A percentile compares a stretch with the other conserved stretches of the same genome.
Evolutionary conservation across 2,888 invertebrate species (phyloP).

Genomic region (Ichneumon xanthorius): DNA sequence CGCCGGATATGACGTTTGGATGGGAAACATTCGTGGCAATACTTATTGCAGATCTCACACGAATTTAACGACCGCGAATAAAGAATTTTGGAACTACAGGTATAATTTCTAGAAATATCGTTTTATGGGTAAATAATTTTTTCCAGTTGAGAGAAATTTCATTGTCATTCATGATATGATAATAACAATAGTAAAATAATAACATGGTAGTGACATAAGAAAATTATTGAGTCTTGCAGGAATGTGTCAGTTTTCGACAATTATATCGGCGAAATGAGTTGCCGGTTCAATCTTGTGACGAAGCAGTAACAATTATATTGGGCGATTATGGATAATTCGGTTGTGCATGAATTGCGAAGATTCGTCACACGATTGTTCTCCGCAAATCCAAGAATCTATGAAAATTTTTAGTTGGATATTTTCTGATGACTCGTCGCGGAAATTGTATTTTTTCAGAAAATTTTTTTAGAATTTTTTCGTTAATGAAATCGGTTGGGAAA

Average conservation of each 20-base stretch:
- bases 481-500: no score
- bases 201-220: no score
- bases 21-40: slow-evolving; percentile 86
- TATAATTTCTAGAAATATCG: slow-evolving; percentile 70
- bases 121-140: not conserved
- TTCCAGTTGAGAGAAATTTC: not conserved
- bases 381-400: not conserved
- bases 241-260: not conserved
- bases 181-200: not conserved
- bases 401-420: not conserved
- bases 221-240: not conserved
- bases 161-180: not conserved
- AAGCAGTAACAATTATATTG: not conserved
- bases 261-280: not conserved
- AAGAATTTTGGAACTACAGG: slow-evolving; percentile 87
- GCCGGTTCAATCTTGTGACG: not conserved
- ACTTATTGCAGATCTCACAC: slow-evolving; percentile 85
- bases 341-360: no score
- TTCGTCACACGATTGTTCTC: no score
- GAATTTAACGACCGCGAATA: slow-evolving; percentile 83
- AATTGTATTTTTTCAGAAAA: no score
- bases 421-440: not conserved
- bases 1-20: slow-evolving; percentile 88
- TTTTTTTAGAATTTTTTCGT: no score
- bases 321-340: not conserved